Evolutionary conservation across 2,888 invertebrate species (phyloP).

Genomic region (Tetranychus piercei): DNA sequence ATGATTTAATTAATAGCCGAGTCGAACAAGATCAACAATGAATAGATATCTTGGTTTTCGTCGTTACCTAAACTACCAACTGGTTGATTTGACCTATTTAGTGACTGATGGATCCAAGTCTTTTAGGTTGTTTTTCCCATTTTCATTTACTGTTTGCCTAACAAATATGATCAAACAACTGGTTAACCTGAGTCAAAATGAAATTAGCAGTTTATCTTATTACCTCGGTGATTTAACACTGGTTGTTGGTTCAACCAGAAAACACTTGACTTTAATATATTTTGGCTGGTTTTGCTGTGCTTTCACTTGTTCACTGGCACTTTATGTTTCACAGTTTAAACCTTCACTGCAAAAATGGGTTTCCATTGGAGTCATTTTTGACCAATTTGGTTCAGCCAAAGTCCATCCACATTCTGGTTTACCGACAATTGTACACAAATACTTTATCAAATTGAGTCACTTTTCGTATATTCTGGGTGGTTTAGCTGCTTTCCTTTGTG

Average conservation of each 20-base stretch:
- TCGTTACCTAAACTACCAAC: background rate
- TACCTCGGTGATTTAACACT: background rate
- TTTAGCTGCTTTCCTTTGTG: background rate
- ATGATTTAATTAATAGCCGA: too few relatives aligned
- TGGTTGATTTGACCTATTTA: background rate
- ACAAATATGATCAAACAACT: background rate
- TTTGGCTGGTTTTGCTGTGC: background rate
- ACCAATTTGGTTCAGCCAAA: background rate
- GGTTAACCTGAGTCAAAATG: background rate
- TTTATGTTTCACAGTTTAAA: background rate
- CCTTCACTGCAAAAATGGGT: background rate
- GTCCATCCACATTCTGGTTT: background rate
- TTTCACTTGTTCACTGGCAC: background rate
- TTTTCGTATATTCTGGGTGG: background rate
- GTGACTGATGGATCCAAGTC: background rate
- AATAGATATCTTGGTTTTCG: background rate
- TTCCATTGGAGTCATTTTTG: background rate
- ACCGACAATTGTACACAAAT: background rate
- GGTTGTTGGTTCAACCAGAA: background rate
- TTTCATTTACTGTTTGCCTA: background rate
- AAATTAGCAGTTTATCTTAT: background rate
- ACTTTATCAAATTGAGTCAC: background rate
- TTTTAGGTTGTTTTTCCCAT: background rate
- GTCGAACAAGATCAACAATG: too few relatives aligned
- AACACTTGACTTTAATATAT: constrained; percentile 2